These are phyloP conservation scores for Lycophotia porphyrea DNA, from an alignment of 2,888 invertebrate species.

Conservation along the genomic window DNA sequence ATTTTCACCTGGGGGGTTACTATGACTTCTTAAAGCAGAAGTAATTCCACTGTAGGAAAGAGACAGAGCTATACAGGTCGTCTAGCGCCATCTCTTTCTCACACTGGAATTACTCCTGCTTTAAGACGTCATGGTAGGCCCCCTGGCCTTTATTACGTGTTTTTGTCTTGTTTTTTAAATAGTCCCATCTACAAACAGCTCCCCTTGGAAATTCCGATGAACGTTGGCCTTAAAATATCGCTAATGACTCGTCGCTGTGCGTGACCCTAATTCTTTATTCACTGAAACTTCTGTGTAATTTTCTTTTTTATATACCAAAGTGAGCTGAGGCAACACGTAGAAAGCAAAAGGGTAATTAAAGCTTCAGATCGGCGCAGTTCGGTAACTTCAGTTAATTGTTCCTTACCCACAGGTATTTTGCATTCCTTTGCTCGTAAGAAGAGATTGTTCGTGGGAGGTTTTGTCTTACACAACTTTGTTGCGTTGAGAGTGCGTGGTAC, in stretches of 20 bases:
- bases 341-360: slow-evolving; percentile 71
- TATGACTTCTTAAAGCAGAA: no score
- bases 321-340: slow-evolving; percentile 55
- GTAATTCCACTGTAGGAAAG: no score
- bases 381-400: slow-evolving; percentile 69
- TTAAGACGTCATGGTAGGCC: no score
- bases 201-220: neutral
- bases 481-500: neutral
- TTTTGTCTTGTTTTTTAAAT: neutral
- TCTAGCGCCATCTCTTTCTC: no score
- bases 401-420: slow-evolving; percentile 67
- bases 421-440: slow-evolving; percentile 64
- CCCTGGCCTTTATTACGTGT: neutral
- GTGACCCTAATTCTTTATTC: neutral
- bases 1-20: no score
- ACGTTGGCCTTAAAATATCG: neutral
- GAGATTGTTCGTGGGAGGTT: slow-evolving; percentile 15
- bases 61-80: no score
- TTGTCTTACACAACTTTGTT: slow-evolving; percentile 12
- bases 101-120: no score
- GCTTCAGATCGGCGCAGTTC: slow-evolving; percentile 67
- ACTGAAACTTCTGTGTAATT: slow-evolving; percentile 26
- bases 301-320: slow-evolving; percentile 4
- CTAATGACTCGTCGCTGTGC: neutral
- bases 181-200: neutral